phyloP scores from a whole-genome alignment of 1,140 invertebrate species.

The Homalodisca vitripennis region DNA sequence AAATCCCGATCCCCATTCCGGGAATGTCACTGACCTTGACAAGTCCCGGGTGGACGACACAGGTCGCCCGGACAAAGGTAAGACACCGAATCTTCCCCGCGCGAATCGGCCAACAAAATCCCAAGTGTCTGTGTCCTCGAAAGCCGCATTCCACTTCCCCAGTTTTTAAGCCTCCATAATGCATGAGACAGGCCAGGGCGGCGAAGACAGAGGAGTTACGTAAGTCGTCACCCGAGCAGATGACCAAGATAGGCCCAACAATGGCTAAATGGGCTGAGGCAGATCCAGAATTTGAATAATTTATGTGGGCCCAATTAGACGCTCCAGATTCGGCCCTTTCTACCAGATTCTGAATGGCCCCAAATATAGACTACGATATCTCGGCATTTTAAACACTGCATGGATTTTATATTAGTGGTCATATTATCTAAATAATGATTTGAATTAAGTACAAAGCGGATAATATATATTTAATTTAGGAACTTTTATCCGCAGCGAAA shows the following conservation, averaged over 20 bases:
- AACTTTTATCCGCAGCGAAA: background rate
- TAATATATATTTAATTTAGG: background rate
- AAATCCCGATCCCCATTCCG: too few species aligned
- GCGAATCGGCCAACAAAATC: conserved; percentile 1
- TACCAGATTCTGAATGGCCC: background rate
- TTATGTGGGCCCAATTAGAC: background rate
- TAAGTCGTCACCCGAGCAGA: too few species aligned
- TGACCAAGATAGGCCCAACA: too few species aligned
- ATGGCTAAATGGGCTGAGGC: too few species aligned
- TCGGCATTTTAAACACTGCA: too few species aligned
- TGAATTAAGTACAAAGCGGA: background rate
- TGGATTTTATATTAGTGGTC: too few species aligned
- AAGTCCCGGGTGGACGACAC: too few species aligned
- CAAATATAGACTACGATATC: too few species aligned
- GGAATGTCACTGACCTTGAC: too few species aligned
- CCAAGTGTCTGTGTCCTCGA: background rate
- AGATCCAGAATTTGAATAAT: conserved; percentile 26
- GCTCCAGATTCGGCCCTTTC: background rate
- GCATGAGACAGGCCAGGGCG: background rate
- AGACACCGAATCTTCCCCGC: too few species aligned
- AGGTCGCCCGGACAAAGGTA: too few species aligned
- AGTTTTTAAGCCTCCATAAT: background rate
- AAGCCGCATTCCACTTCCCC: conserved; percentile 6
- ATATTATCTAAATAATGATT: background rate
- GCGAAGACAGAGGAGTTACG: too few species aligned